Conservation (phyloP, 2,797 vertebrate species). For the Hapalemur alaotrensis region DNA sequence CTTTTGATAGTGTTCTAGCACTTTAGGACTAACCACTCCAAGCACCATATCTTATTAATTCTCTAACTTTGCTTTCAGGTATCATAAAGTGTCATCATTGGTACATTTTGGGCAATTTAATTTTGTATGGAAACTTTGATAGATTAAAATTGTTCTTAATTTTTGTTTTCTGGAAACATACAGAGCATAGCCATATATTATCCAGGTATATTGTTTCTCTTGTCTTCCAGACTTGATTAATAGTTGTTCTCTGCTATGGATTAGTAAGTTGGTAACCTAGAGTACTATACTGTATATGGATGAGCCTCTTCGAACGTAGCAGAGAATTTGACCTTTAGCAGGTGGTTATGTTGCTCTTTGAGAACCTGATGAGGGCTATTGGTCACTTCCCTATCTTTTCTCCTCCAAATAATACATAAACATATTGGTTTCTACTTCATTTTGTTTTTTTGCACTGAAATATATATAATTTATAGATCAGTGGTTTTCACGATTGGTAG, state of each 20-base stretch:
- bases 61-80: neutral
- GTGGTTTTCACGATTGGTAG: neutral
- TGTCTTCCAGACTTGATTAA: neutral
- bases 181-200: neutral
- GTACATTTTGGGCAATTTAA: neutral
- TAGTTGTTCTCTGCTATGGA: slow-evolving; percentile 17
- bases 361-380: neutral
- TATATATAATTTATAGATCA: neutral
- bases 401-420: neutral
- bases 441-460: neutral
- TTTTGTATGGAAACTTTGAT: slow-evolving; percentile 43
- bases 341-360: neutral
- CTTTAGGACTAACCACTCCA: slow-evolving; percentile 33
- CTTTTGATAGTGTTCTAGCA: slow-evolving; percentile 31
- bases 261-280: slow-evolving; percentile 17
- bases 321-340: neutral
- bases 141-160: slow-evolving; percentile 36
- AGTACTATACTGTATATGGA: neutral
- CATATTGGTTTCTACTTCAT: neutral
- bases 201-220: slow-evolving; percentile 26
- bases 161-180: slow-evolving; percentile 44
- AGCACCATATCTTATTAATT: slow-evolving; percentile 34
- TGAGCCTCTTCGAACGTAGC: neutral
- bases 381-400: neutral
- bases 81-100: neutral